Conservation (phyloP, 1,140 invertebrate species). For the Mya arenaria region DNA sequence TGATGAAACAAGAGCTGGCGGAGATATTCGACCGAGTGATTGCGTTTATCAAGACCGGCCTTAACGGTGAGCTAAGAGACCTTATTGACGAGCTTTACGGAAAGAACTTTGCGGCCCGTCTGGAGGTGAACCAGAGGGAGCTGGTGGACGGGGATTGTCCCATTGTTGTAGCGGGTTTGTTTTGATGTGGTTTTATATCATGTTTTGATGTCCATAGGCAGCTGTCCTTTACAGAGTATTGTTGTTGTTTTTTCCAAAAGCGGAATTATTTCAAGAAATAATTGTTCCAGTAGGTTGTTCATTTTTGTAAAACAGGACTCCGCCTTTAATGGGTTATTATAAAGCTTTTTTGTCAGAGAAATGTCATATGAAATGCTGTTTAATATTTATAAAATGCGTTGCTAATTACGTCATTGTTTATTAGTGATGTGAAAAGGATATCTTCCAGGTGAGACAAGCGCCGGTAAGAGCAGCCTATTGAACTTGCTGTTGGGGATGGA, state of each 20-base stretch:
- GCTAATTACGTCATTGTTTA: no score
- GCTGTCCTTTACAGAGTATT: no score
- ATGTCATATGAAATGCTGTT: no score
- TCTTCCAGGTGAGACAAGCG: constrained; percentile 62
- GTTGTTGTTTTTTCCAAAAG: no score
- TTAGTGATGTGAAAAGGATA: no score
- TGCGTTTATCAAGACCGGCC: background rate
- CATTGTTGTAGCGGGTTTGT: constrained; percentile 6
- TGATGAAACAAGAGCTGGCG: constrained; percentile 2
- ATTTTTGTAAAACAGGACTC: background rate
- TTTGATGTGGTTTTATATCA: no score
- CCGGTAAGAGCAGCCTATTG: constrained; percentile 58
- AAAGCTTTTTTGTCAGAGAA: no score
- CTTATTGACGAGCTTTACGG: background rate
- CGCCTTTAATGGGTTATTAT: background rate
- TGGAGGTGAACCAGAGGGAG: background rate
- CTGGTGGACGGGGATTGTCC: background rate
- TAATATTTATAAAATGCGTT: no score
- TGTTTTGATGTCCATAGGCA: no score
- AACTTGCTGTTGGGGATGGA: constrained; percentile 60
- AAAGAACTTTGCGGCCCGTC: no score
- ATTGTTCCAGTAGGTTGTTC: no score
- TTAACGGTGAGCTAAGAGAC: background rate
- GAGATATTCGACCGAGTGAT: background rate
- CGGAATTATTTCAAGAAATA: no score